Evolutionary conservation across 1,140 invertebrate species (phyloP), one percentile per base, ranked within the genome.

Genomic region (Heliconius eleuchia): DNA sequence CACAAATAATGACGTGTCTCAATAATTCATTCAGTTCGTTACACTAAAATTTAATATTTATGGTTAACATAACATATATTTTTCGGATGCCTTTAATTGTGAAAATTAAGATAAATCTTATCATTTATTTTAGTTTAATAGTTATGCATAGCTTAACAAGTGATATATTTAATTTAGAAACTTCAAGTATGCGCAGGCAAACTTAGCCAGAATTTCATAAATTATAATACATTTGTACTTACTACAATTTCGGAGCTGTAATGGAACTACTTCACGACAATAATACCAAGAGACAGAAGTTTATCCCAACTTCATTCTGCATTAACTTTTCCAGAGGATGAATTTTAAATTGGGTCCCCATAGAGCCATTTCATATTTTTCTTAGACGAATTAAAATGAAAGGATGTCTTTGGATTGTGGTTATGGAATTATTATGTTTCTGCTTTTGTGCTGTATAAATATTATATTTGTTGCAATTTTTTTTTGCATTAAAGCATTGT

Each of bases 211-310:
- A 23, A 76, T 57, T 80, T 80, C 74, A 80, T 80, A 76, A 80
- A 80, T 76, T 76, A 39, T 80, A 76, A 80, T 80, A 76, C 75
- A 80, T 73, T 73, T 73, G 73, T 70, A 71, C 79, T 80, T 79
- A 75, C 74, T 76, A 76, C 71, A 52, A 74, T 72, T 71, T 74
- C 70, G 70, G 70, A 76, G 71, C 52, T 57, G 71, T 71, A 76
- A 77, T 77, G 70, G 70, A 77, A 80, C 50, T 80, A 72, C 74
- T 76, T 80, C 71, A 76, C 74, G 76, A 80, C 78, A 84, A 82
- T 81, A 81, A 84, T 82, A 82, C 76, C 78, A 80, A 80, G 82
- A 82, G 82, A 83, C 80, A 75, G 30, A 78, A 83, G 75, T 84
- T 84, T 79, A 79, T 77, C 73, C 50, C 74, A 83, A 83, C 79